These are phyloP conservation scores for Hypomesus transpacificus DNA, from an alignment of 2,113 vertebrate genomes.

Conservation along the genomic window DNA sequence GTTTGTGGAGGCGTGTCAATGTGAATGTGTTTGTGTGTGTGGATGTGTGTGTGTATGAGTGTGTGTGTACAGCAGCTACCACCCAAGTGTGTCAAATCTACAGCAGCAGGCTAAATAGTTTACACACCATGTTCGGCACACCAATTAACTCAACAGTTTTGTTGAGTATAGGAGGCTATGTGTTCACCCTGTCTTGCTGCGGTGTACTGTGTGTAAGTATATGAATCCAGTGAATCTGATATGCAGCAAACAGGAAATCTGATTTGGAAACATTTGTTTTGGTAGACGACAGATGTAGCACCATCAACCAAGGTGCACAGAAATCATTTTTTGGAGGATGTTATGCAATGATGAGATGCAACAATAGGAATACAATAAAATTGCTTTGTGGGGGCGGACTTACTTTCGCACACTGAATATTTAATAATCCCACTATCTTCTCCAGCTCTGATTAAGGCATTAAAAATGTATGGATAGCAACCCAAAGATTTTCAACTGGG, in stretches of 20 bases:
- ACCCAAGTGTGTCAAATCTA: constrained; percentile 43
- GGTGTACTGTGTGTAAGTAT: background rate
- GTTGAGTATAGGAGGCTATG: constrained; percentile 9
- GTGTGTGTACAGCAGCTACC: constrained; percentile 37
- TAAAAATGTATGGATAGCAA: constrained; percentile 28
- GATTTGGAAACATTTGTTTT: constrained; percentile 22
- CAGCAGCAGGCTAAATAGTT: constrained; percentile 20
- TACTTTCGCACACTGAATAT: constrained; percentile 12
- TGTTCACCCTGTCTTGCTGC: constrained; percentile 2
- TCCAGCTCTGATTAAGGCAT: constrained; percentile 34
- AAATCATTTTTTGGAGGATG: constrained; percentile 38
- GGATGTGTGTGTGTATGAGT: constrained; percentile 5
- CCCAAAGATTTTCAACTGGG: background rate
- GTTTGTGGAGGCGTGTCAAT: no score
- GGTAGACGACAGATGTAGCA: background rate
- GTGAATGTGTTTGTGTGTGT: background rate
- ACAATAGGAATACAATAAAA: constrained; percentile 31
- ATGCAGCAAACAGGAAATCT: constrained; percentile 9
- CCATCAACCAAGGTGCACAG: constrained; percentile 22
- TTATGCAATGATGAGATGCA: constrained; percentile 37
- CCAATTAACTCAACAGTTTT: constrained; percentile 26
- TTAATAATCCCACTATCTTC: constrained; percentile 42
- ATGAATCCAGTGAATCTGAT: constrained; percentile 1
- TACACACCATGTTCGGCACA: constrained; percentile 15
- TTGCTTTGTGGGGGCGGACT: constrained; percentile 42